Evolutionary conservation across 2,797 vertebrate species (phyloP).

Genomic region (Sebastes minor): DNA sequence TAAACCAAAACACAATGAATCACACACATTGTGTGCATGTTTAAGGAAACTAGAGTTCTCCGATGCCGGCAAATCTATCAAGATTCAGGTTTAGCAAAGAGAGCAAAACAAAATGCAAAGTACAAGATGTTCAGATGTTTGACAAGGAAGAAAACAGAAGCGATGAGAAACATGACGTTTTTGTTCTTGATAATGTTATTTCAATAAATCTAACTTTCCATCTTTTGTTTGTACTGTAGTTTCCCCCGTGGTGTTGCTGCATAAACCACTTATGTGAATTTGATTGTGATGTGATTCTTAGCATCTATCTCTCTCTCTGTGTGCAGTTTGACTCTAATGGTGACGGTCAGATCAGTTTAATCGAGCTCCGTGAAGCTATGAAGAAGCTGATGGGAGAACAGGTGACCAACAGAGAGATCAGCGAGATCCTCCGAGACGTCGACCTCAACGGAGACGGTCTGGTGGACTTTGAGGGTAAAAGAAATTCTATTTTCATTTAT

Average conservation of each 20-base stretch:
- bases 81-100: neutral
- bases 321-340: constrained; percentile 91
- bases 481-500: neutral
- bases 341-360: constrained; percentile 92
- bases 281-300: neutral
- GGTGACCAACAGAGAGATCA: constrained; percentile 90
- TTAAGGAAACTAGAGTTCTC: neutral
- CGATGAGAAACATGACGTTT: neutral
- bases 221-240: neutral
- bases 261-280: neutral
- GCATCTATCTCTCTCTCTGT: neutral
- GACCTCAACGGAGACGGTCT: constrained; percentile 94
- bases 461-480: constrained; percentile 94
- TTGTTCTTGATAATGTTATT: neutral
- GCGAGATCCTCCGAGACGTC: constrained; percentile 91
- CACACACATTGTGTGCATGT: neutral
- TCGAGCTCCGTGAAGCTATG: constrained; percentile 92
- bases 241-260: neutral
- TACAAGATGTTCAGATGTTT: neutral
- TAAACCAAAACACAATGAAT: neutral
- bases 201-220: neutral
- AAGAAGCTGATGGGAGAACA: constrained; percentile 94
- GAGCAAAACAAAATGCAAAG: neutral
- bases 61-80: neutral
- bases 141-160: neutral